Evolutionary conservation across 2,113 vertebrate genomes (phyloP), one percentile per base, ranked within the genome.

Genomic region (Apteryx owenii): DNA sequence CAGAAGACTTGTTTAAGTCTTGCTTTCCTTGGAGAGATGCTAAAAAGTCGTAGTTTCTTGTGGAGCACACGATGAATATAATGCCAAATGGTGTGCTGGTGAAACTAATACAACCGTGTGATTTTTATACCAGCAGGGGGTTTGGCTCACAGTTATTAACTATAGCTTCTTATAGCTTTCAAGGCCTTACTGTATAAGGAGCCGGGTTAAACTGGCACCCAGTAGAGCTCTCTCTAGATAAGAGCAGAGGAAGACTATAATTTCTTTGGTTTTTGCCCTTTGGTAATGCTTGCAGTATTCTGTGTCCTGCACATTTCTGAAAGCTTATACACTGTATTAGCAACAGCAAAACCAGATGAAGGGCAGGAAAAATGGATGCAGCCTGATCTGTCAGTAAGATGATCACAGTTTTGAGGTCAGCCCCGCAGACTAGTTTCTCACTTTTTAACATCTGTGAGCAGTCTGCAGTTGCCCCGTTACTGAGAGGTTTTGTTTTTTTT

Each of bases 161-260:
- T 38, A 33, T 28, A 16, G 33, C 40, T 48, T 33, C 20, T 21
- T 26, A 36, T 20, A 29, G 40, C n/a, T 23, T 23, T 36, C 54
- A 61, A 36, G 36, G 36, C 54, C 1, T 25, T 77, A 53, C 33
- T 13, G 15, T 12, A 9, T 9, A 12, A 51, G 51, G 46, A 28
- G 36, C 40, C 56, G 65, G 7, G 29, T 48, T 71, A 78, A 81
- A 62, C 28, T 0, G 1, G 18, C 31, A 54, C 8, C 29, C 33
- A 13, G 9, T 23, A 56, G n/a, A 66, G 12, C 14, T 50, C 7
- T 48, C 22, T 17, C 11, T 3, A 1, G 5, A 5, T 56, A 38
- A 68, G 13, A 11, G 36, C 40, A 0, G 6, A 78, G 15, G 68
- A 82, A 12, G 31, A 73, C 5, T 29, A 12, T 26, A 0, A 3